Evolutionary conservation across 2,797 vertebrate genomes (phyloP).

Genomic region (Chrysolophus pictus): DNA sequence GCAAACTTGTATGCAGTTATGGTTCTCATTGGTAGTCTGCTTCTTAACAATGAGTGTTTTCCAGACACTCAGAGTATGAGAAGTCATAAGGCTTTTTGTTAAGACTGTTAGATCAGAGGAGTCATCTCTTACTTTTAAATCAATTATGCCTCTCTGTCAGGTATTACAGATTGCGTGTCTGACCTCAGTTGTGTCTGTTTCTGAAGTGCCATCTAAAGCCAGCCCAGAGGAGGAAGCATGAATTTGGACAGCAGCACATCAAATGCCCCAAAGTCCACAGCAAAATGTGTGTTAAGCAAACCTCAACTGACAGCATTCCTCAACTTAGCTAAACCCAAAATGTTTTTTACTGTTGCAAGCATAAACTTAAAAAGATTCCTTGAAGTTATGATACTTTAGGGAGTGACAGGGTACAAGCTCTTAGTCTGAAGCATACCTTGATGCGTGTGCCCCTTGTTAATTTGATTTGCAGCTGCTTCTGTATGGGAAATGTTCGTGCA

Average conservation of each 20-base stretch:
- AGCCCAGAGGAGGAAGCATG: neutral
- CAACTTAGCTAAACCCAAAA: neutral
- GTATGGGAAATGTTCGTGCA: neutral
- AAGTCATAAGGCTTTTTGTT: neutral
- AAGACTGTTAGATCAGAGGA: neutral
- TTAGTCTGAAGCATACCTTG: neutral
- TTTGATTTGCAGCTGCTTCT: slow-evolving; percentile 38
- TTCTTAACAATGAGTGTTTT: neutral
- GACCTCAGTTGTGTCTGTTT: neutral
- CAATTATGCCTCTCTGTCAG: neutral
- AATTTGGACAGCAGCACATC: neutral
- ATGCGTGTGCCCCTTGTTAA: neutral
- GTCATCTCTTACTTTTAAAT: neutral
- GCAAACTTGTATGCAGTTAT: neutral
- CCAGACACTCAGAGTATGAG: neutral
- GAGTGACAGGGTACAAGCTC: neutral
- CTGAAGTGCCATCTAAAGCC: neutral
- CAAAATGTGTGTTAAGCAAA: neutral
- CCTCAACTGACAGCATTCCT: neutral
- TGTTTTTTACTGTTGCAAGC: neutral
- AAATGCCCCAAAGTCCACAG: neutral
- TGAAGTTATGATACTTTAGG: neutral
- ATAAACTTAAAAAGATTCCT: neutral
- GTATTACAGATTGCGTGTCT: accelerated
- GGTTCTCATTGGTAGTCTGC: neutral